Evolutionary conservation across 2,797 vertebrate species (phyloP), one percentile per base, ranked within the genome.

Genomic region (Spheniscus humboldti): DNA sequence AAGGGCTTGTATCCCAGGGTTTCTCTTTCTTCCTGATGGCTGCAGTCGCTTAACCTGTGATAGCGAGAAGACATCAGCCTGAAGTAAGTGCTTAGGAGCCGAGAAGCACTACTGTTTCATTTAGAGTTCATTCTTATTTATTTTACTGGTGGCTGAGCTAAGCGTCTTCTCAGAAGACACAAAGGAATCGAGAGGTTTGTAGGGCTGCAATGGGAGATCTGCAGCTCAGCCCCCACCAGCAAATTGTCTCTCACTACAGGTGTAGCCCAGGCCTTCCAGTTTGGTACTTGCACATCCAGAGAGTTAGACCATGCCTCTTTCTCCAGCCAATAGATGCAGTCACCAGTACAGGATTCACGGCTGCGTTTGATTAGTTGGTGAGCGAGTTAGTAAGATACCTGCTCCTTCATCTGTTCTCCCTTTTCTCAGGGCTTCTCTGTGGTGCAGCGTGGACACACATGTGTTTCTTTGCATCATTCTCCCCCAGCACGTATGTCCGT

Each of bases 281-380:
- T 43, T 63, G 71, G 35, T 11, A 10, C 27, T 19, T 37, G 60
- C 77, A 39, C 62, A 35, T 18, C 27, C 13, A 5, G 45, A 45
- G 66, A 41, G 18, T 83, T 27, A 66, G 23, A 41, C 9, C 2
- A 0, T 45, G 23, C 52, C 48, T 87, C 43, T 23, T 62, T 84
- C 74, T 79, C 63, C 66, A 25, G 1, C 37, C 80, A n/a, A 27
- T 20, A 23, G 50, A 7, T 69, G 47, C 56, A 56, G 39, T 19
- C 60, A 35, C 33, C 1, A 0, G 9, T 43, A 52, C 39, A 47
- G 76, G 52, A 82, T 67, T 96, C 59, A 30, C 0, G 0, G 63
- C 62, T 48, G 30, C 64, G 39, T 52, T 73, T 83, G 60, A 28
- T 53, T 6, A n/a, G 30, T 22, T 82, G 83, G 43, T 77, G 73